Evolutionary conservation across 2,113 vertebrate genomes (phyloP).

Genomic region (Phrynocephalus versicolor): DNA sequence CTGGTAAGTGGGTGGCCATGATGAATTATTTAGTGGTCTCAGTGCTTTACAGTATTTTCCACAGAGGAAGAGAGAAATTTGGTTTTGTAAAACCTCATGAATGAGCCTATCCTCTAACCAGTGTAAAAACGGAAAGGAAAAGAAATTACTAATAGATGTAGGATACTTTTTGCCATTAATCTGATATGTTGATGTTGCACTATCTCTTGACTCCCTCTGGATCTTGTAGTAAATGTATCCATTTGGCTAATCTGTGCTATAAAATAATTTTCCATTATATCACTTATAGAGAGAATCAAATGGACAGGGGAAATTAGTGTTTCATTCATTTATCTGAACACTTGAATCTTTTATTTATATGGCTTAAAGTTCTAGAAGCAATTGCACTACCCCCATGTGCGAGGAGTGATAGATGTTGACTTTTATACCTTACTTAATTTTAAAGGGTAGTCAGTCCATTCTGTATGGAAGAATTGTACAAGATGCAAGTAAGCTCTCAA

Average conservation of each 20-base stretch:
- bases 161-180: constrained; percentile 15
- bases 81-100: constrained; percentile 11
- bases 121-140: neutral
- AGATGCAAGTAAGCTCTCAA: neutral
- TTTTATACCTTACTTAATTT: neutral
- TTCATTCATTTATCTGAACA: neutral
- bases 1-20: constrained; percentile 27
- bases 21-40: constrained; percentile 35
- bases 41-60: constrained; percentile 9
- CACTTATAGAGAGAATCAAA: neutral
- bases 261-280: constrained; percentile 1
- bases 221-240: neutral
- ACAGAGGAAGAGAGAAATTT: neutral
- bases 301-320: neutral
- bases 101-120: neutral
- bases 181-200: constrained; percentile 5
- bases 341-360: neutral
- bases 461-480: neutral
- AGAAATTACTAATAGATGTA: neutral
- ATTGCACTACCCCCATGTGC: neutral
- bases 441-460: neutral
- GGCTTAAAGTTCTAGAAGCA: neutral
- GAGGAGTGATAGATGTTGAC: neutral
- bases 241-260: neutral
- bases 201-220: neutral